Evolutionary conservation across 2,888 invertebrate genomes (phyloP).

Genomic region (Rhingia campestris): DNA sequence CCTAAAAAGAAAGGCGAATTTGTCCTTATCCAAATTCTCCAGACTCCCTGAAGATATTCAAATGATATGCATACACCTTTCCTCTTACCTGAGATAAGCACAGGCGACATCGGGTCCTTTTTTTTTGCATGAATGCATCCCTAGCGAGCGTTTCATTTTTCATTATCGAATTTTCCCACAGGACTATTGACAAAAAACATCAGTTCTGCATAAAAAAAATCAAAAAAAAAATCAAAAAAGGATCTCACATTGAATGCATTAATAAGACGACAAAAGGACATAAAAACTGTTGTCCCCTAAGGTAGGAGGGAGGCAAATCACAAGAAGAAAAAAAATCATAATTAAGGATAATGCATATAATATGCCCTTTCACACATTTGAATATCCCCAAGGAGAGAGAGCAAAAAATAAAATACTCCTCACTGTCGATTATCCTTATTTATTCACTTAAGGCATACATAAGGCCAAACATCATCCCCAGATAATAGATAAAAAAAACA

Average conservation of each 20-base stretch:
- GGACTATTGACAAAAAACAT: constrained; percentile 27
- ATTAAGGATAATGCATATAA: constrained; percentile 69
- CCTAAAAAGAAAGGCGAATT: constrained; percentile 21
- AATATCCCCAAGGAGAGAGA: constrained; percentile 31
- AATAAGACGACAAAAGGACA: constrained; percentile 1
- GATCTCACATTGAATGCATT: constrained; percentile 43
- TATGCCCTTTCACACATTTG: constrained; percentile 64
- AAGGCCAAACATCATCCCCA: constrained; percentile 68
- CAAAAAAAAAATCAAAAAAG: constrained; percentile 23
- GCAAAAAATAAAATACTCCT: constrained; percentile 15
- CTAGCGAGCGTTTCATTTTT: constrained; percentile 67
- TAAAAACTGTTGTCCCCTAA: constrained; percentile 9
- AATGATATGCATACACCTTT: constrained; percentile 72
- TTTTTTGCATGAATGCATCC: constrained; percentile 33
- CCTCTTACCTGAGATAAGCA: constrained; percentile 49
- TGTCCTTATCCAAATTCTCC: constrained; percentile 21
- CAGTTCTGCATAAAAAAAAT: constrained; percentile 14
- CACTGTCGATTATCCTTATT: constrained; percentile 71
- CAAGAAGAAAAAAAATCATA: constrained; percentile 54
- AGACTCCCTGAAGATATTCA: constrained; percentile 55
- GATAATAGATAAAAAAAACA: constrained; percentile 56
- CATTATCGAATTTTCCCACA: constrained; percentile 73
- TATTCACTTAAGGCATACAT: constrained; percentile 70
- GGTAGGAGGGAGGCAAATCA: constrained; percentile 43
- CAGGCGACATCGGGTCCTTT: constrained; percentile 56